Conservation (phyloP, 2,797 vertebrate genomes). For the Sebastes diploproa region DNA sequence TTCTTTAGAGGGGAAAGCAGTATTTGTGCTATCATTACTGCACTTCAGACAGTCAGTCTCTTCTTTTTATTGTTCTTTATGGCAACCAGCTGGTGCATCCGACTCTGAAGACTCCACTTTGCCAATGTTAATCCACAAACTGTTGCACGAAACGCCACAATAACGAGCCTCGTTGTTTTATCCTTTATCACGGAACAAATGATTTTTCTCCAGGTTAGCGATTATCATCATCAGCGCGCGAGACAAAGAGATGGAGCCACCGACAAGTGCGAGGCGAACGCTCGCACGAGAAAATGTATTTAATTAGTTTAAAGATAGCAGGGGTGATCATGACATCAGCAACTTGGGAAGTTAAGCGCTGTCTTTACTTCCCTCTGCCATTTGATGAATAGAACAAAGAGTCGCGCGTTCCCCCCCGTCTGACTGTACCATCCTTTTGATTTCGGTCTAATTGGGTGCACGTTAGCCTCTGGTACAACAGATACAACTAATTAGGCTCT, state of each 20-base stretch:
- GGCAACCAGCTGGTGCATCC: slow-evolving; percentile 43
- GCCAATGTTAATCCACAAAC: slow-evolving; percentile 46
- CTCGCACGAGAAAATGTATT: slow-evolving; percentile 38
- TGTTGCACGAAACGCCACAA: slow-evolving; percentile 44
- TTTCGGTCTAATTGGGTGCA: slow-evolving; percentile 81
- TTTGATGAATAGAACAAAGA: slow-evolving; percentile 70
- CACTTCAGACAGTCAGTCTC: slow-evolving; percentile 2
- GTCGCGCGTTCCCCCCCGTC: slow-evolving; percentile 15
- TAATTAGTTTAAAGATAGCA: slow-evolving; percentile 71
- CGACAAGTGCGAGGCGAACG: slow-evolving; percentile 39
- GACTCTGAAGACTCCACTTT: slow-evolving; percentile 31
- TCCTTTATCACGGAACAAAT: slow-evolving; percentile 46
- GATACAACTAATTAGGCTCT: slow-evolving; percentile 85
- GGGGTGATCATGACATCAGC: slow-evolving; percentile 63
- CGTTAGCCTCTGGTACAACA: slow-evolving; percentile 80
- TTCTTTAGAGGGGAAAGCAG: neutral
- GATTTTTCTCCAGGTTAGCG: slow-evolving; percentile 48
- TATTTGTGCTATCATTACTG: slow-evolving; percentile 1
- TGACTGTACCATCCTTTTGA: slow-evolving; percentile 74
- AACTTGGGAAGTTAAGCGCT: slow-evolving; percentile 53
- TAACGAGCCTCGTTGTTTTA: slow-evolving; percentile 43
- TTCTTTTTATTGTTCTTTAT: slow-evolving; percentile 21
- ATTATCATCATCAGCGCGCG: slow-evolving; percentile 36
- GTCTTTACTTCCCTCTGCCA: slow-evolving; percentile 52
- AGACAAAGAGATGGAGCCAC: slow-evolving; percentile 51